Conservation (phyloP, 1,140 invertebrate genomes). For the Penaeus indicus region DNA sequence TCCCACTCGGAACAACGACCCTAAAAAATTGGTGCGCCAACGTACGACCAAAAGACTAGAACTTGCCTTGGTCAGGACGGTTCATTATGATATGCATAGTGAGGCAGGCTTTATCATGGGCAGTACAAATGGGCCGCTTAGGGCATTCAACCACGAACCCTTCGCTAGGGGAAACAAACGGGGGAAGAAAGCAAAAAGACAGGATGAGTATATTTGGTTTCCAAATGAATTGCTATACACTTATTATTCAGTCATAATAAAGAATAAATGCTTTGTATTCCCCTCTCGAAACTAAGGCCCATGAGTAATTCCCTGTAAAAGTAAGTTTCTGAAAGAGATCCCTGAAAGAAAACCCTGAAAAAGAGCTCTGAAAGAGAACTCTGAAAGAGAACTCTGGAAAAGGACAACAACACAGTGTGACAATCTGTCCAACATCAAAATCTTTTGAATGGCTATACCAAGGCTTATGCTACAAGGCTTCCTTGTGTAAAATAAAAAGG, state of each 20-base stretch:
- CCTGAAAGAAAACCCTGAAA: conserved; percentile 61
- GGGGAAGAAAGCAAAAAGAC: conserved; percentile 65
- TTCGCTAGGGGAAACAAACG: conserved; percentile 66
- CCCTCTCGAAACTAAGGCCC: conserved; percentile 55
- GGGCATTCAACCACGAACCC: conserved; percentile 66
- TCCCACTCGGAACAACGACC: conserved; percentile 50
- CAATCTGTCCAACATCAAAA: conserved; percentile 47
- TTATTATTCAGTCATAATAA: conserved; percentile 51
- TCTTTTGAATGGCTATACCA: conserved; percentile 37
- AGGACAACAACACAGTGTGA: conserved; percentile 55
- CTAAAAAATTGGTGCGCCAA: conserved; percentile 65
- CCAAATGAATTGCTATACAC: conserved; percentile 55
- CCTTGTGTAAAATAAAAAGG: not conserved
- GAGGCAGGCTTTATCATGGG: conserved; percentile 65
- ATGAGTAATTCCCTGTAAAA: conserved; percentile 57
- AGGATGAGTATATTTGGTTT: conserved; percentile 63
- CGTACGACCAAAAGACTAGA: conserved; percentile 62
- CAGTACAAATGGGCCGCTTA: conserved; percentile 65
- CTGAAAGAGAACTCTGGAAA: conserved; percentile 64
- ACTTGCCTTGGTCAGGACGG: conserved; percentile 66
- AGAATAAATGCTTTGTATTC: conserved; percentile 45
- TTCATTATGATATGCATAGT: conserved; percentile 65
- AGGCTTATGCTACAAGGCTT: conserved; percentile 45
- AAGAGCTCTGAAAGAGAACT: conserved; percentile 53
- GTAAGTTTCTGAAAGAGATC: conserved; percentile 42